Evolutionary conservation across 2,888 invertebrate species (phyloP), one percentile per base, ranked within the genome.

Genomic region (Onchidella celtica): DNA sequence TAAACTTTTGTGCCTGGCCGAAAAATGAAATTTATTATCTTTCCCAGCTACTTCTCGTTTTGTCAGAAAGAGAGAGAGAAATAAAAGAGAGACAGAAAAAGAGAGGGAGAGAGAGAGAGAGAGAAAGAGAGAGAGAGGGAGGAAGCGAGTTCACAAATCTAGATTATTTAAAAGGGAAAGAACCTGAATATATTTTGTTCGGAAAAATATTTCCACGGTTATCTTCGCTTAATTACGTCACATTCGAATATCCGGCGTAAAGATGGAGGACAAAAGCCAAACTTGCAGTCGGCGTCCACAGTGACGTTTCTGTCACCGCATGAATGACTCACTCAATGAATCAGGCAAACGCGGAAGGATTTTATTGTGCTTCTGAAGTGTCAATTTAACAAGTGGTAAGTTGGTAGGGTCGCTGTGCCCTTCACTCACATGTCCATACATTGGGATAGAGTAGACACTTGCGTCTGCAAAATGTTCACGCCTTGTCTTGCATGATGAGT

Each of bases 231-330:
- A 2, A 55, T 36, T 29, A 73, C 38, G 73, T 74, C 61, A 36
- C 24, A 14, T n/a, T 3, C 27, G 36, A 34, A 74, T 74, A 74
- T 74, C 73, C 73, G 73, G 73, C 61, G 27, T 24, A 74, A 70
- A 74, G 36, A 74, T 74, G 73, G 73, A 61, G 34, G 73, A 59
- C 61, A 24, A 70, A 47, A 55, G 70, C 17, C 27, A 21, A 47
- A 17, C 17, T 47, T 47, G 6, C 47, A 11, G 9, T 47, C 17
- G 9, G 47, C 47, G 47, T 6, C 47, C 17, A 17, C 47, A 47
- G 47, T 47, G 9, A 47, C 6, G 47, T 47, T 47, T 47, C 17
- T 17, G 29, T 3, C 21, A 70, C 9, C 70, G 14, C 70, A 55
- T 29, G 11, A 70, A 55, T 70, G 70, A 70, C 70, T 70, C 70